These are phyloP conservation scores for Oreotrochilus melanogaster DNA, from an alignment of 2,113 vertebrate genomes.

Conservation along the genomic window DNA sequence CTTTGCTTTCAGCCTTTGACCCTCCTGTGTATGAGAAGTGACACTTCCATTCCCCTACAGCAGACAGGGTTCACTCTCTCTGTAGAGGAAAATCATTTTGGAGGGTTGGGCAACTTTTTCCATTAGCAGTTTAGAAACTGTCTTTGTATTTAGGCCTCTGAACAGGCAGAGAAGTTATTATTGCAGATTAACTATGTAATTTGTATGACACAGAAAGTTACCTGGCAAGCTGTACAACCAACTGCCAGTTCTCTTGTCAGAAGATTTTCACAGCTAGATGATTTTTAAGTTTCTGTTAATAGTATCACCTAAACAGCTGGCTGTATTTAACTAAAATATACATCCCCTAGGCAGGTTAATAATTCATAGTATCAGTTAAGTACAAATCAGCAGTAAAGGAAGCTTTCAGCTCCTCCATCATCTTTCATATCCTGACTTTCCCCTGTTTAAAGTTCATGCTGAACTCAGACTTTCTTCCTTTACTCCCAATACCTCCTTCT, in stretches of 20 bases:
- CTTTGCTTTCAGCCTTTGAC: not conserved
- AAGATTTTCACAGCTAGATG: not conserved
- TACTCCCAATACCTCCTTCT: not conserved
- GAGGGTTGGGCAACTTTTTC: not conserved
- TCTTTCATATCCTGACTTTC: not conserved
- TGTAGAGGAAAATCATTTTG: not conserved
- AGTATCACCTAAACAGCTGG: not conserved
- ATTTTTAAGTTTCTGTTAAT: not conserved
- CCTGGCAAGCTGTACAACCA: not conserved
- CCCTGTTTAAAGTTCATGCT: not conserved
- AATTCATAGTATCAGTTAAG: not conserved
- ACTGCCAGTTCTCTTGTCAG: not conserved
- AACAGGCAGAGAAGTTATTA: not conserved
- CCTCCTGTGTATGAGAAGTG: not conserved
- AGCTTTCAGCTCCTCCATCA: not conserved
- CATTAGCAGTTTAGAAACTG: not conserved
- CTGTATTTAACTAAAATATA: not conserved
- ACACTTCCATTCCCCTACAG: not conserved
- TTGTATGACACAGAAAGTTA: not conserved
- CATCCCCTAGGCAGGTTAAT: not conserved
- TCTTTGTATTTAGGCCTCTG: not conserved
- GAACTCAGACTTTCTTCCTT: not conserved
- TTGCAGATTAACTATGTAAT: not conserved
- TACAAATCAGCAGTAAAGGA: not conserved
- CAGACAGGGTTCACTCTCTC: not conserved